phyloP scores from a whole-genome alignment of 1,140 invertebrate genomes.

The Drosophila orosa region DNA sequence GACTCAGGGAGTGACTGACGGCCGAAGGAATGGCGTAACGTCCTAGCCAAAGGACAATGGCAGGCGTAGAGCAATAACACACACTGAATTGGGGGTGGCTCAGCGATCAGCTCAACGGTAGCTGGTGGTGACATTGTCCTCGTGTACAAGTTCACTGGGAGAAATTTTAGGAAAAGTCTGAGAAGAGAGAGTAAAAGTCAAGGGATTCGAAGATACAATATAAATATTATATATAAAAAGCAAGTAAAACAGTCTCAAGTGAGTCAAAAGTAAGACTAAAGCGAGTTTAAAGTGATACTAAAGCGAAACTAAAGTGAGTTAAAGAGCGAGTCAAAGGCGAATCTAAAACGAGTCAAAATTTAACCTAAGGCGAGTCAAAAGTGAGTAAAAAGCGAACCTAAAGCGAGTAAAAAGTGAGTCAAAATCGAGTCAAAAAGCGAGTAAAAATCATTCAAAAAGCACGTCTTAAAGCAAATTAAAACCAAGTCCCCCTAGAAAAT shows the following conservation, averaged over 20 bases:
- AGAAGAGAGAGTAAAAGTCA: neutral
- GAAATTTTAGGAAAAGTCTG: neutral
- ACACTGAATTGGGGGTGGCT: conserved; percentile 64
- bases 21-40: conserved; percentile 9
- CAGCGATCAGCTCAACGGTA: conserved; percentile 51
- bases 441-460: no score
- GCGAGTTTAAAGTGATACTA: neutral
- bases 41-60: conserved; percentile 56
- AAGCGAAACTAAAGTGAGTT: neutral
- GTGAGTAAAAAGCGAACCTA: neutral
- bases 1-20: neutral
- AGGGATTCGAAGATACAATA: no score
- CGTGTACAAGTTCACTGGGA: conserved; percentile 1
- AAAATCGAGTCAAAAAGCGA: neutral
- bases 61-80: conserved; percentile 72
- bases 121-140: conserved; percentile 79
- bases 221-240: no score
- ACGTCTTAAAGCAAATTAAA: neutral
- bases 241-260: neutral
- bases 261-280: neutral
- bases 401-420: neutral
- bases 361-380: neutral
- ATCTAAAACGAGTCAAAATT: neutral
- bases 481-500: neutral
- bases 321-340: neutral